phyloP scores from a whole-genome alignment of 2,113 vertebrate species.

The Martes martes region DNA sequence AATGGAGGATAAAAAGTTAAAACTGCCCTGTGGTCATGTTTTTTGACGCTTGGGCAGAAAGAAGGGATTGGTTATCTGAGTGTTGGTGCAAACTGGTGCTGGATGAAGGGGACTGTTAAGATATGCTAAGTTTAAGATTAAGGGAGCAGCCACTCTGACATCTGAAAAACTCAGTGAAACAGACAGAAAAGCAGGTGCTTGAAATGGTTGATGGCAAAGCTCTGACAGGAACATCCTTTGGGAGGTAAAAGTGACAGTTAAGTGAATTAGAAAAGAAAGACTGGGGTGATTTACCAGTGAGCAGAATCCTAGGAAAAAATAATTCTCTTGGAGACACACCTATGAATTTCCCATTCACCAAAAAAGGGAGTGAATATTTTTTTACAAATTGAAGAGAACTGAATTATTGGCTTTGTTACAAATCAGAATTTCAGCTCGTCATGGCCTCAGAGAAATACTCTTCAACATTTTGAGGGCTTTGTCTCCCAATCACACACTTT shows the following conservation, averaged over 20 bases:
- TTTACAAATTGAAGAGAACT: background rate
- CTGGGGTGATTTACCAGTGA: background rate
- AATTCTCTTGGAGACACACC: background rate
- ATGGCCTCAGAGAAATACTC: background rate
- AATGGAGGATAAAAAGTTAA: background rate
- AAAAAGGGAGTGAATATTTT: background rate
- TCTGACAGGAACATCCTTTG: background rate
- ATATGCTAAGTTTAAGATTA: background rate
- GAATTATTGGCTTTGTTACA: background rate
- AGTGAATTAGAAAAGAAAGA: background rate
- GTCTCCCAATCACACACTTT: rapidly evolving
- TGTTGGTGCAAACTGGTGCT: background rate
- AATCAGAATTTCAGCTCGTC: background rate
- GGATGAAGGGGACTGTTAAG: background rate
- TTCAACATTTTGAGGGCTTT: background rate
- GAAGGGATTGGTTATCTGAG: background rate
- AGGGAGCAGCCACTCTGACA: background rate
- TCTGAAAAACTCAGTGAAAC: background rate
- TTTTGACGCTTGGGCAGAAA: background rate
- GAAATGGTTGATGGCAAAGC: background rate
- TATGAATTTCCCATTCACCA: background rate
- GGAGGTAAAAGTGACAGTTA: background rate
- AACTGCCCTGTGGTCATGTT: background rate
- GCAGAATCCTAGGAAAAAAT: background rate
- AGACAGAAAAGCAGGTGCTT: background rate